Conservation (phyloP, 2,888 invertebrate genomes). For the Hydrotaea diabolus region DNA sequence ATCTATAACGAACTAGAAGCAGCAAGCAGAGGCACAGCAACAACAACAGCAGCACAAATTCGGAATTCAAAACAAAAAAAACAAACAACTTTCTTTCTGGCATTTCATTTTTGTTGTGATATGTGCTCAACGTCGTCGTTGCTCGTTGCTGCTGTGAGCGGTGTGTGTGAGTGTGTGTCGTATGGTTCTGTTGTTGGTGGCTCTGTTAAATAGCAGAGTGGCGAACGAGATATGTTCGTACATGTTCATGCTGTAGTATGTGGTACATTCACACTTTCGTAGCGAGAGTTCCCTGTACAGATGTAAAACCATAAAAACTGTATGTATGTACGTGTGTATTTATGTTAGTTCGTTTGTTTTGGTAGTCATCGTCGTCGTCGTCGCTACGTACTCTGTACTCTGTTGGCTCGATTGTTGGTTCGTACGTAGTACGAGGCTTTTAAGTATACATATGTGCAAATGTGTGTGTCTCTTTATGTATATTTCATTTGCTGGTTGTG, state of each 20-base stretch:
- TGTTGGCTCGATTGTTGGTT: neutral
- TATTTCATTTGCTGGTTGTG: neutral
- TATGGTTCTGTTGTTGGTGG: no score
- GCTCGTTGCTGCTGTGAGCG: neutral
- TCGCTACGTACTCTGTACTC: neutral
- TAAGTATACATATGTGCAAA: no score
- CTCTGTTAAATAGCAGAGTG: slow-evolving; percentile 27
- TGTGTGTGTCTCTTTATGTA: no score
- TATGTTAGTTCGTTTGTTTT: slow-evolving; percentile 42
- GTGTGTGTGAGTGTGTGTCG: no score
- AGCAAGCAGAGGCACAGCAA: neutral
- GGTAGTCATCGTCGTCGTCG: neutral
- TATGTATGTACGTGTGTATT: slow-evolving; percentile 9
- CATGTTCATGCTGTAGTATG: neutral
- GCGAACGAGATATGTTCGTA: neutral
- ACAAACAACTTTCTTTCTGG: slow-evolving; percentile 62
- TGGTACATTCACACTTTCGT: neutral
- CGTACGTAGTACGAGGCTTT: neutral
- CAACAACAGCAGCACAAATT: neutral
- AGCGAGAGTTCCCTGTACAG: neutral
- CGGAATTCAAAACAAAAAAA: slow-evolving; percentile 37
- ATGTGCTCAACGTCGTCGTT: neutral
- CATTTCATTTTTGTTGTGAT: slow-evolving; percentile 12
- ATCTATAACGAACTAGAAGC: slow-evolving; percentile 13
- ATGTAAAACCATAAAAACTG: slow-evolving; percentile 4